Evolutionary conservation across 2,797 vertebrate species (phyloP), one percentile per base, ranked within the genome.

Genomic region (Lithobates pipiens): DNA sequence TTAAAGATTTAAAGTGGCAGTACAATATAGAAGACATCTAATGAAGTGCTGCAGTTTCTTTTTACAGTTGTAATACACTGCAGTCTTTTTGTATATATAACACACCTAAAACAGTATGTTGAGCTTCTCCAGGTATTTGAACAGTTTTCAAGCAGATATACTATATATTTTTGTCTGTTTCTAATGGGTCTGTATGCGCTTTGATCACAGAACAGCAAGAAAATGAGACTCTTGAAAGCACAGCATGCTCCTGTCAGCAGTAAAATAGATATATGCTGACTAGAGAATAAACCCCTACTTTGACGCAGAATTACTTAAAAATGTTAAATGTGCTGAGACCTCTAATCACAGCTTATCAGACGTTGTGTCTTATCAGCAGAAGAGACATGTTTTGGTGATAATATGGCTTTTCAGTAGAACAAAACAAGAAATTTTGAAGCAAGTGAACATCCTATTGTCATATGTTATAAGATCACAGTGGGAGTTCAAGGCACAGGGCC

Each of bases 171-270:
- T 54, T 3, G 36, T 7, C 50, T 29, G 25, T 76, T 23, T 23
- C 32, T 23, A 34, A 32, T 36, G 16, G 29, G 29, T 71, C 25
- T 77, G 75, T 25, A 67, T 36, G 75, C 75, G 6, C 54, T 63
- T 63, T 77, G 54, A 63, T 77, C 75, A 61, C 32, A 23, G 21
- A 36, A 54, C 73, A 54, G 73, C 25, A 3, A 76, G 73, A 77
- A 32, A 71, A 23, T 63, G 21, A 63, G 75, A 61, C 9, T 63
- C 75, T 77, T 77, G 75, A 61, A 77, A 63, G 75, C 50, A 34
- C 50, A 61, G 75, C 54, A 34, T 77, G 75, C 32, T 77, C 75
- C 75, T 63, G 75, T 61, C 75, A 61, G 54, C 18, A 63, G 34
- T 57, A 77, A 39, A 63, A 29, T 18, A 15, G 21, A 77, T 46